Percentiles rank a stretch among this genome's conserved stretches.
phyloP scores from a whole-genome alignment of 37 sponge, comb jelly and placozoan species.

The Tethya wilhelma region DNA sequence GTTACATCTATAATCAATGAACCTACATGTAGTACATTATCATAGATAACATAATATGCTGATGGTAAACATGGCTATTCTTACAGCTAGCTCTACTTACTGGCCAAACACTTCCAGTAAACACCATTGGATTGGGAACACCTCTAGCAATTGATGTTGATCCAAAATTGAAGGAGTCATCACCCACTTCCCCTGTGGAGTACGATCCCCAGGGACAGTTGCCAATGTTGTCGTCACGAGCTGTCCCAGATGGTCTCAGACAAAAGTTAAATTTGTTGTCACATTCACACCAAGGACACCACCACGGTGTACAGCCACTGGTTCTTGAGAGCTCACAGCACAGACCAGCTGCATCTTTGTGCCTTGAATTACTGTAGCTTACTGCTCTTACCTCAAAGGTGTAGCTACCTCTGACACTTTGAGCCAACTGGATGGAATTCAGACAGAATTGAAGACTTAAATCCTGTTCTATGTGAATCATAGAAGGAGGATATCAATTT shows the following conservation, averaged over 20 bases:
- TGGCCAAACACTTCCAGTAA: slow-evolving; percentile 38
- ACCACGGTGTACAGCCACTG: slow-evolving; percentile 27
- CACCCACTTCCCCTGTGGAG: slow-evolving; percentile 43
- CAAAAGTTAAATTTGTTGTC: slow-evolving; percentile 52
- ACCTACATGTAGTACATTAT: not conserved
- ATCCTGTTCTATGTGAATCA: no score
- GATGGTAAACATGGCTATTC: no score
- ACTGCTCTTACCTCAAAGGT: slow-evolving; percentile 8
- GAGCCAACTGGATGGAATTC: not conserved
- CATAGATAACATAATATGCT: not conserved
- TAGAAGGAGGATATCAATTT: no score
- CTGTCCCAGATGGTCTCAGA: slow-evolving; percentile 18
- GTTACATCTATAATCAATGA: not conserved
- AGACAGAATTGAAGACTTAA: no score
- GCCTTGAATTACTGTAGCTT: slow-evolving; percentile 11
- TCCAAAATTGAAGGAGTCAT: slow-evolving; percentile 37
- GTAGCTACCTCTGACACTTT: slow-evolving; percentile 19
- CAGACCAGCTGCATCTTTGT: slow-evolving; percentile 22
- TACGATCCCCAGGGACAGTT: slow-evolving; percentile 47
- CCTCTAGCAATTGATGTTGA: slow-evolving; percentile 20
- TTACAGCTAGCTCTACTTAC: no score
- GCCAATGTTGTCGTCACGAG: slow-evolving; percentile 26
- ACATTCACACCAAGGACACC: slow-evolving; percentile 32
- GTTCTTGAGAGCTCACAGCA: slow-evolving; percentile 31
- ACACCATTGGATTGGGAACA: slow-evolving; percentile 60